These are phyloP conservation scores for Microctenopoma lineatum DNA, from an alignment of 2,797 vertebrate species.

Conservation along the genomic window DNA sequence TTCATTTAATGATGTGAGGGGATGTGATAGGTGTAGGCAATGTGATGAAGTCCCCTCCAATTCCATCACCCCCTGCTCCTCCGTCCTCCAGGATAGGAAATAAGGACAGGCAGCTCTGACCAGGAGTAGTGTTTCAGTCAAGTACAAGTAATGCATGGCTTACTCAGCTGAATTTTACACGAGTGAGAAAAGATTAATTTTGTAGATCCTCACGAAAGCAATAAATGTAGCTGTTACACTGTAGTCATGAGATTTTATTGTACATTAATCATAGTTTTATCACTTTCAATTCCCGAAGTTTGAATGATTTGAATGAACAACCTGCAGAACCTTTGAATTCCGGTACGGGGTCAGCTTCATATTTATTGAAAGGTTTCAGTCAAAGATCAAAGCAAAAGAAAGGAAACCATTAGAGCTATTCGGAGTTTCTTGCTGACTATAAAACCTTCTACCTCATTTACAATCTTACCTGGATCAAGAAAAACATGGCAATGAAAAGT, in stretches of 20 bases:
- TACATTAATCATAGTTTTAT: constrained; percentile 5
- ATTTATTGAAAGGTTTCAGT: not conserved
- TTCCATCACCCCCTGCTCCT: constrained; percentile 59
- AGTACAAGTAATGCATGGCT: constrained; percentile 13
- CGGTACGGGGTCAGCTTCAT: not conserved
- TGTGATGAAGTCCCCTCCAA: constrained; percentile 59
- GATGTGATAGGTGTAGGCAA: constrained; percentile 67
- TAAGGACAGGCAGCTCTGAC: constrained; percentile 48
- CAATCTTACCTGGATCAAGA: not conserved
- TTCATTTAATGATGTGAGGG: constrained; percentile 68
- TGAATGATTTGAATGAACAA: not conserved
- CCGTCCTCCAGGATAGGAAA: constrained; percentile 47
- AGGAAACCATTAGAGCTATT: not conserved
- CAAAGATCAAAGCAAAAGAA: not conserved
- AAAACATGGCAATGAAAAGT: not conserved
- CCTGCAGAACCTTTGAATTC: not conserved
- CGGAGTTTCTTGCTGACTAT: no score
- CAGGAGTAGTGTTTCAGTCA: constrained; percentile 28
- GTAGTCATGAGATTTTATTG: constrained; percentile 2
- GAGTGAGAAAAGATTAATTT: constrained; percentile 8
- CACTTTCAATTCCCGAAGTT: not conserved
- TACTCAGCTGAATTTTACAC: constrained; percentile 27
- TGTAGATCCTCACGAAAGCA: constrained; percentile 8
- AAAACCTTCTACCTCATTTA: not conserved
- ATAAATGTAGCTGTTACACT: not conserved